These are phyloP conservation scores for Tenualosa ilisha DNA, from an alignment of 2,797 vertebrate genomes.

Conservation along the genomic window DNA sequence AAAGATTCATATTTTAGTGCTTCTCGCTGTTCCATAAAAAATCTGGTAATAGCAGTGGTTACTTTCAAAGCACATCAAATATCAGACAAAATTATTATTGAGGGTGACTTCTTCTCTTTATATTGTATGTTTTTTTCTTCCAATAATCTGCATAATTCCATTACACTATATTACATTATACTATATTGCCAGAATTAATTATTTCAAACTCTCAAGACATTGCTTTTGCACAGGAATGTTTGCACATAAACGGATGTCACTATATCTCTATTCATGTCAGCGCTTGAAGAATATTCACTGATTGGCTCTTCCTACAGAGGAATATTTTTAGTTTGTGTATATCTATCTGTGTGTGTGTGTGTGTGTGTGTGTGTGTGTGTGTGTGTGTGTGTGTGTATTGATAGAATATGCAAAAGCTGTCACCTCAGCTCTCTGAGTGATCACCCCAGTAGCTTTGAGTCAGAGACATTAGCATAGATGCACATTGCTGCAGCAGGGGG, in stretches of 20 bases:
- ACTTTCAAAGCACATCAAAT: no score
- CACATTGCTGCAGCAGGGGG: neutral
- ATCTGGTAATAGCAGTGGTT: no score
- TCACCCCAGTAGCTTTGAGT: neutral
- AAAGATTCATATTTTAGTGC: no score
- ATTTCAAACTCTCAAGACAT: neutral
- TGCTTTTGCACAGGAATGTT: neutral
- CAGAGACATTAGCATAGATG: neutral
- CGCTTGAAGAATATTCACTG: neutral
- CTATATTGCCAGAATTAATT: no score
- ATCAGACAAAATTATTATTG: no score
- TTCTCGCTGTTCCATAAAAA: no score
- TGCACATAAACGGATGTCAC: neutral
- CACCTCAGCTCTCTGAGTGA: neutral
- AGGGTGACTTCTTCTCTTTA: no score
- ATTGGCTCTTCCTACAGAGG: neutral
- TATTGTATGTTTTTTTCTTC: no score
- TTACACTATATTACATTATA: no score
- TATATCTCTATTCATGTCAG: neutral
- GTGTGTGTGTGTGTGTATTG: neutral
- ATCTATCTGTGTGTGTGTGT: neutral
- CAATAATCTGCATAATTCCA: no score
- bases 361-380: neutral
- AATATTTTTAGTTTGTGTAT: neutral
- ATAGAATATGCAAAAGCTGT: constrained; percentile 7